These are phyloP conservation scores for Neodiprion lecontei DNA, from an alignment of 1,140 invertebrate species.

Conservation along the genomic window DNA sequence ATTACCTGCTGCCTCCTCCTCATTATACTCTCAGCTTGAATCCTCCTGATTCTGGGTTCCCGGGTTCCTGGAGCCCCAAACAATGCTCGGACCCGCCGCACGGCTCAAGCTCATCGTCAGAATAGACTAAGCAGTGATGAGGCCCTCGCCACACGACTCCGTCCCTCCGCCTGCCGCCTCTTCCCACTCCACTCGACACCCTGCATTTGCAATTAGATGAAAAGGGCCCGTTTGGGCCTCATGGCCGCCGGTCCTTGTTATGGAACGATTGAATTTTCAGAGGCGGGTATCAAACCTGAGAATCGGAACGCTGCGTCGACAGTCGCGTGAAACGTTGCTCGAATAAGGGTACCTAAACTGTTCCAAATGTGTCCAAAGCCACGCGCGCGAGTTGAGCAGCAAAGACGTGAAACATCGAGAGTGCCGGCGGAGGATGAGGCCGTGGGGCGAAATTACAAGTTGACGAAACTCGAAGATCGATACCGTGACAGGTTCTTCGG, in stretches of 20 bases:
- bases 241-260: too few relatives aligned
- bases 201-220: too few relatives aligned
- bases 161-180: neutral
- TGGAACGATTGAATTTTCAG: too few relatives aligned
- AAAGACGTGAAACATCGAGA: neutral
- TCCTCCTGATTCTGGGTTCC: constrained; percentile 18
- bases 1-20: constrained; percentile 46
- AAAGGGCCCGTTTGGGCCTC: too few relatives aligned
- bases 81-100: neutral
- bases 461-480: constrained; percentile 2
- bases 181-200: neutral
- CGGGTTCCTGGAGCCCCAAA: constrained; percentile 14
- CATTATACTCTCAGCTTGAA: constrained; percentile 50
- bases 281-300: too few relatives aligned
- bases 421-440: neutral
- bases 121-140: too few relatives aligned
- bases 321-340: neutral
- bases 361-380: neutral
- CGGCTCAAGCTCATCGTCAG: too few relatives aligned
- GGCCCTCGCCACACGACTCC: too few relatives aligned
- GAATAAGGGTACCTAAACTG: neutral
- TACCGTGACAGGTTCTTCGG: constrained; percentile 2
- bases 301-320: too few relatives aligned
- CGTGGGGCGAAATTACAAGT: neutral
- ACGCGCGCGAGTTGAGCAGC: neutral